Percentiles rank a stretch among this genome's conserved stretches.
phyloP scores from a whole-genome alignment of 1,140 invertebrate genomes.

The Proctacanthus coquilletti region DNA sequence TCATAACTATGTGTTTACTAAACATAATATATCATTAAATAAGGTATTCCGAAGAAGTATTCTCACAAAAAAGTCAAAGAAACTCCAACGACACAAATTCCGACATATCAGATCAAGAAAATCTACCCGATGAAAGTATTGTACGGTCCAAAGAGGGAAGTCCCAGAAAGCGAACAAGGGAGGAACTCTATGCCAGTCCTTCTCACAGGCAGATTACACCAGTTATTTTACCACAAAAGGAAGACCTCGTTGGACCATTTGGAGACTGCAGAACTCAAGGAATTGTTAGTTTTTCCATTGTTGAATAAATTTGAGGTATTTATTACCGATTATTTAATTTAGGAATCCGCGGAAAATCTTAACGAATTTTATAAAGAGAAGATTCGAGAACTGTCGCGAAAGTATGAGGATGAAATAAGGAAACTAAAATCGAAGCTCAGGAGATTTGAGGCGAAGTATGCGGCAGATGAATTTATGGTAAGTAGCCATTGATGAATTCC shows the following conservation, averaged over 20 bases:
- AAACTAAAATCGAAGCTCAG: constrained; percentile 18
- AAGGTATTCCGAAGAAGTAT: constrained; percentile 51
- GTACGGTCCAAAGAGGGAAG: constrained; percentile 15
- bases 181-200: constrained; percentile 21
- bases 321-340: too few relatives aligned
- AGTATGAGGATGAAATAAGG: constrained; percentile 16
- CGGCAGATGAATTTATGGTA: constrained; percentile 26
- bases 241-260: constrained; percentile 6
- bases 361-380: constrained; percentile 25
- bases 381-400: constrained; percentile 17
- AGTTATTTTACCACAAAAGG: constrained; percentile 6
- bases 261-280: constrained; percentile 3
- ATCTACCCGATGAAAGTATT: constrained; percentile 14
- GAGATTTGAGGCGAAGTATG: constrained; percentile 19
- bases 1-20: constrained; percentile 9
- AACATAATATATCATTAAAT: too few relatives aligned
- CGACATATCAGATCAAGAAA: constrained; percentile 22
- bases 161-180: constrained; percentile 19
- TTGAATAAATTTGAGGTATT: neutral
- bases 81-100: constrained; percentile 11
- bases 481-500: too few relatives aligned
- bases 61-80: constrained; percentile 46
- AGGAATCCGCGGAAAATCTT: too few relatives aligned
- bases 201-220: constrained; percentile 26
- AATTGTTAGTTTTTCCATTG: neutral